Evolutionary conservation across 2,113 vertebrate species (phyloP), one percentile per base, ranked within the genome.

Genomic region (Neodontobutis hainanensis): DNA sequence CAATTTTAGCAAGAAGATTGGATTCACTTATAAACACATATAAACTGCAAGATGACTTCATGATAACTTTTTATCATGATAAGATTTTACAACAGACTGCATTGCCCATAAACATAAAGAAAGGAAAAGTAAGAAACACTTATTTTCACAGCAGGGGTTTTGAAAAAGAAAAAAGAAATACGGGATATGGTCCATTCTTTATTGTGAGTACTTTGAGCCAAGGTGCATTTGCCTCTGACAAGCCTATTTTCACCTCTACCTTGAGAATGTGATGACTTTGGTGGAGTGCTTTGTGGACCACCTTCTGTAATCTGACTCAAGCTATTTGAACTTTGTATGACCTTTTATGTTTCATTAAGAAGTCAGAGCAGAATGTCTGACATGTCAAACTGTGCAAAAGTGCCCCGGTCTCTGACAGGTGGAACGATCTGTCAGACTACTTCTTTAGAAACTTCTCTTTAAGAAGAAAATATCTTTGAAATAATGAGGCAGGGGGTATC

Each of bases 311-410:
- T 78, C 64, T 38, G 59, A 82, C 36, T 78, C 73, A 34, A 52
- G 63, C 60, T 49, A 43, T 75, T 52, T 71, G 61, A 70, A 75
- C 66, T 51, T 65, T 72, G 66, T 35, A 15, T 70, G 77, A 83
- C 83, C 78, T 83, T 88, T 78, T 27, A 42, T 58, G 58, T 69
- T 67, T 84, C 71, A 86, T 87, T 78, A 71, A 65, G 55, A 45
- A 86, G 65, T 73, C 73, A 71, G n/a, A 65, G 45, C 36, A 59
- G 35, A 35, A 48, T 53, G 62, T 46, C 45, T 19, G 15, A 52
- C 58, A 65, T 15, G 15, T 78, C 82, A 61, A 61, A 68, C 35
- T n/a, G 44, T 64, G 52, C 32, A 43, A 65, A 76, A 59, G 1
- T 35, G 1, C 35, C n/a, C 14, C 57, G 43, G 9, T 49, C 38